phyloP scores from a whole-genome alignment of 2,113 vertebrate species.

The Apistogramma diplotaenia region DNA sequence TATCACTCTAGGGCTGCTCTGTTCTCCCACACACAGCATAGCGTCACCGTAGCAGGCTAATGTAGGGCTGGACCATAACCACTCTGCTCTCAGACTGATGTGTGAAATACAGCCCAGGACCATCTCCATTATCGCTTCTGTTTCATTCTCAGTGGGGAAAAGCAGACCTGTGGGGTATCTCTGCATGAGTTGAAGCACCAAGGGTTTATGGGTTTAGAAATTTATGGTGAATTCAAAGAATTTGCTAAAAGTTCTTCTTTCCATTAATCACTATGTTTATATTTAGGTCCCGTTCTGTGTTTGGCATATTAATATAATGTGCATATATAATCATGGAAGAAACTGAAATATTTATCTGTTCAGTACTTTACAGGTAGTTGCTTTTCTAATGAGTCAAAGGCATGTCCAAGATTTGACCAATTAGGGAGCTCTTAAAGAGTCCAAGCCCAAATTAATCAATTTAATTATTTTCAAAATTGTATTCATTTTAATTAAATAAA shows the following conservation, averaged over 20 bases:
- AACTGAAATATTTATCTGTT: neutral
- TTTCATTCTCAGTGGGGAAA: conserved; percentile 1
- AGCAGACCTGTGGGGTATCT: neutral
- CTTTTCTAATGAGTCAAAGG: neutral
- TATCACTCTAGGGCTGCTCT: conserved; percentile 64
- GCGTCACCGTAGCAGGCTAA: conserved; percentile 30
- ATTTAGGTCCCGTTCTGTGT: neutral
- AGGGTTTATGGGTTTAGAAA: neutral
- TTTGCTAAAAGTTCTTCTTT: neutral
- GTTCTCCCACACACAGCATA: conserved; percentile 42
- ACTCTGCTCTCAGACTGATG: conserved; percentile 33
- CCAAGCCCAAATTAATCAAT: neutral
- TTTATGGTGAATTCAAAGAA: neutral
- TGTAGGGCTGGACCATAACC: conserved; percentile 47
- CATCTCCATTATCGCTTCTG: conserved; percentile 17
- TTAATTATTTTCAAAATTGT: neutral
- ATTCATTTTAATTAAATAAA: neutral
- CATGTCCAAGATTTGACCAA: neutral
- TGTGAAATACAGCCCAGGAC: conserved; percentile 9
- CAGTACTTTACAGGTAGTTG: no score
- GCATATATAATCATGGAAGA: neutral
- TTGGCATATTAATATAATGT: neutral
- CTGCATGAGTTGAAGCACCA: neutral
- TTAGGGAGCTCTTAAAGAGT: neutral
- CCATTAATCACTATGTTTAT: neutral